Base-by-base conservation (phyloP, 2,888 invertebrate species). In the Drosophila fungiperda region DNA sequence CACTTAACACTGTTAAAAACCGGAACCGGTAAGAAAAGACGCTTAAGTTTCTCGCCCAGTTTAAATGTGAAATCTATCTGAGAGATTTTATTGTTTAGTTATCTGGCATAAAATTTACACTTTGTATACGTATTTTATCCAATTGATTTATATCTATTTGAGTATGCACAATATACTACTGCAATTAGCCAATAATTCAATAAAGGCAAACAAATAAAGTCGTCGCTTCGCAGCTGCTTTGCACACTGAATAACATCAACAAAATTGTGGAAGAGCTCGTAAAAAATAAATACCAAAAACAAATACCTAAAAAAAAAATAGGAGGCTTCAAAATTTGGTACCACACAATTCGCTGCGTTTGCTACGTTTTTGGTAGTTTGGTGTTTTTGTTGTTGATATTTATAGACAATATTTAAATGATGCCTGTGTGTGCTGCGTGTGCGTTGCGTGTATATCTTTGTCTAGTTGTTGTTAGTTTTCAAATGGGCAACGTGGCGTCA, bases 331-430 rank as follows among this genome's bases (percentile, higher is more conserved):
- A 67, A 86, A 75, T 74, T 60, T 70, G 75, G 50, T 81, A 69
- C 67, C 33, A 71, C 67, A 72, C 67, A 86, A 70, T 61, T 77
- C 67, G 73, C 80, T 67, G 66, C 66, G 75, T 75, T 73, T 78
- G 69, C 50, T 65, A 61, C 73, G 70, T 57, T 75, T 68, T 32
- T 62, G 59, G 62, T 65, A 66, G 60, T 68, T 73, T 73, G 6
- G 50, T 48, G 71, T 58, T 59, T 57, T 68, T 70, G 36, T 62
- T 73, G 15, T 54, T 52, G 77, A 73, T 78, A 78, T 81, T 68
- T 78, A 73, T 78, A 81, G 82, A 35, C 73, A 58, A 78, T 61
- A 78, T 78, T 78, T 78, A 69, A 81, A 73, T 77, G 63, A 38
- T 68, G 55, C 45, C 45, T 62, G 76, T 70, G 40, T 49, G 74